Evolutionary conservation across 2,797 vertebrate species (phyloP), one percentile per base, ranked within the genome.

Genomic region (Spea hammondii): DNA sequence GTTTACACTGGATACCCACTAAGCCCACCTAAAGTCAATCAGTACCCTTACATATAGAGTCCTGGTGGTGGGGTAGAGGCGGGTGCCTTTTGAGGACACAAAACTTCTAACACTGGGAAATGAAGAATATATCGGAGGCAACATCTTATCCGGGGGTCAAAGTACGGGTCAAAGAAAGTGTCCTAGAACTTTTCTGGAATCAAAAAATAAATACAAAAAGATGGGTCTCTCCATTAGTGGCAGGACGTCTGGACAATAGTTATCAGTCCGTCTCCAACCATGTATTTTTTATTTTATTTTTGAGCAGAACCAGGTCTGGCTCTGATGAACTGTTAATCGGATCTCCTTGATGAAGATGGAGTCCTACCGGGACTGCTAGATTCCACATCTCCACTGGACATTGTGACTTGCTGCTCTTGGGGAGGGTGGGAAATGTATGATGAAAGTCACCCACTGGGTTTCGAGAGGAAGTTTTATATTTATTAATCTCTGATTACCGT

Each of bases 1-100:
- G 97, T 99, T 94, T 99, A 99, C 96, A 99, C 98, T 97, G 97
- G 98, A 97, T 99, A 98, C 90, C 97, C 97, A 48, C 91, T 99
- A 94, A 99, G 97, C 92, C 98, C 98, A 84, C 94, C 97, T 86
- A 99, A 99, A 95, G 96, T 99, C 89, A 99, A 97, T 95, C 98
- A 99, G 93, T 99, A 99, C 93, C 96, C 97, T 88, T 99, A 99
- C 94, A 96, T 99, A 95, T 94, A 93, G 89, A 87, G 10, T 88
- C 89, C 89, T 88, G 88, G 89, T 86, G 83, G 72, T 70, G 80
- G 65, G 47, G 46, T 32, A 4, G 62, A 50, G 57, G 32, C 46
- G 32, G 9, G 5, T 2, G 53, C 59, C 51, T 6, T 6, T 5
- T 64, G 5, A 53, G 48, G n/a, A 9, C 11, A 45, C 32, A 48